Evolutionary conservation across 2,888 invertebrate species (phyloP).

Genomic region (Cistogaster globosa): DNA sequence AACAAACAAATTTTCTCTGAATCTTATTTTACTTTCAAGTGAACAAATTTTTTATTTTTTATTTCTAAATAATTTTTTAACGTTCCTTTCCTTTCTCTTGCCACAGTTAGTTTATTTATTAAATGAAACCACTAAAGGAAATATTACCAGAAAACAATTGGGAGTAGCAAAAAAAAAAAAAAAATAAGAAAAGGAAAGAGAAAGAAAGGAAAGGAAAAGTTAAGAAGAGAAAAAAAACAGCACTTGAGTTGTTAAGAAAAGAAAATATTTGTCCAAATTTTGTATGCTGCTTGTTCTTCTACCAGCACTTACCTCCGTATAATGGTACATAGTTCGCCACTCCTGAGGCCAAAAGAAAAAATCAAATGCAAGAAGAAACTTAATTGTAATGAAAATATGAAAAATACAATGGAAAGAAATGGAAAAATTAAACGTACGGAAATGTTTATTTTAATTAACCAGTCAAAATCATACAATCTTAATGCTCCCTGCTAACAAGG

Average conservation of each 20-base stretch:
- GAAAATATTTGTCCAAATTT: slow-evolving; percentile 42
- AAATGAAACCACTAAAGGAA: slow-evolving; percentile 62
- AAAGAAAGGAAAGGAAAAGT: slow-evolving; percentile 1
- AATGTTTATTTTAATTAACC: slow-evolving; percentile 71
- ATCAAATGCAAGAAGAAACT: background rate
- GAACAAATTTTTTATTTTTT: slow-evolving; percentile 27
- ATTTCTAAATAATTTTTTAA: slow-evolving; percentile 2
- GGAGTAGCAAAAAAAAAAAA: background rate
- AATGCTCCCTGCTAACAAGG: slow-evolving; percentile 22
- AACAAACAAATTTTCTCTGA: slow-evolving; percentile 35
- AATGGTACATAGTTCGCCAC: slow-evolving; percentile 50
- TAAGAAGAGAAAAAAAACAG: slow-evolving; percentile 10
- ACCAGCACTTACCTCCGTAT: slow-evolving; percentile 19
- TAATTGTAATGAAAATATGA: background rate
- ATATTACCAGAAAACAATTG: slow-evolving; percentile 53
- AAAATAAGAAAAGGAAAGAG: background rate
- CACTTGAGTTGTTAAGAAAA: slow-evolving; percentile 46
- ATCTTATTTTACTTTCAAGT: slow-evolving; percentile 20
- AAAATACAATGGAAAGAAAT: background rate
- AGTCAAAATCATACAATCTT: slow-evolving; percentile 69
- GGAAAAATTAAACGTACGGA: slow-evolving; percentile 41
- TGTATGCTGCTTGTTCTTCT: background rate
- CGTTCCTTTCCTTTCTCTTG: background rate
- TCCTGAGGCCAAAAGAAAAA: slow-evolving; percentile 24
- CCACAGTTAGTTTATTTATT: slow-evolving; percentile 51